These are phyloP conservation scores for Drosophila tristis DNA, from an alignment of 1,140 invertebrate species.

Conservation along the genomic window DNA sequence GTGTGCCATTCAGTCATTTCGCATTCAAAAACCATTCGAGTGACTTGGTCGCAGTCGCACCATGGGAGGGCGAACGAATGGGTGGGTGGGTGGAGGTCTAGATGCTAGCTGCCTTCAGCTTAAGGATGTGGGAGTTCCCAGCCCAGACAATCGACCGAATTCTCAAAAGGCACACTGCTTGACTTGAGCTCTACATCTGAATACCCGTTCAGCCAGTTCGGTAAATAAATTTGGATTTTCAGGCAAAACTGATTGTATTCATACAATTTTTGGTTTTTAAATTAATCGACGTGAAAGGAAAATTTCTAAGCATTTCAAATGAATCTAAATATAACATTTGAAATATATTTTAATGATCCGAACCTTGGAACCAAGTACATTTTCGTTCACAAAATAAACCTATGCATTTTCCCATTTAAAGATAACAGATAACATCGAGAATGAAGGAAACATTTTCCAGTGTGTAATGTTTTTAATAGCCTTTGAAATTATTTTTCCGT, in stretches of 20 bases:
- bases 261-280: background rate
- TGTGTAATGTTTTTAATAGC: no score
- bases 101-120: background rate
- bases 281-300: background rate
- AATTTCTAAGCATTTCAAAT: background rate
- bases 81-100: slow-evolving; percentile 1
- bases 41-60: slow-evolving; percentile 17
- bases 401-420: no score
- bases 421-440: no score
- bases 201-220: background rate
- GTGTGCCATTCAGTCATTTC: slow-evolving; percentile 46
- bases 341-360: no score
- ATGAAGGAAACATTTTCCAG: no score
- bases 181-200: background rate
- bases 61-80: slow-evolving; percentile 33
- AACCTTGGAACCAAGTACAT: no score
- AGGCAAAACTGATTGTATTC: background rate
- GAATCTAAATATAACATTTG: slow-evolving; percentile 1
- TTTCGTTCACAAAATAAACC: no score
- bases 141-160: slow-evolving; percentile 43
- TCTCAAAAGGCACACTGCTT: slow-evolving; percentile 2
- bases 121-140: slow-evolving; percentile 2
- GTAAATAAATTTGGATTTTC: slow-evolving; percentile 10
- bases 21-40: slow-evolving; percentile 64
- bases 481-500: no score